Conservation (phyloP, 92 coral and sea anemone species). For the Phenganax marumi region DNA sequence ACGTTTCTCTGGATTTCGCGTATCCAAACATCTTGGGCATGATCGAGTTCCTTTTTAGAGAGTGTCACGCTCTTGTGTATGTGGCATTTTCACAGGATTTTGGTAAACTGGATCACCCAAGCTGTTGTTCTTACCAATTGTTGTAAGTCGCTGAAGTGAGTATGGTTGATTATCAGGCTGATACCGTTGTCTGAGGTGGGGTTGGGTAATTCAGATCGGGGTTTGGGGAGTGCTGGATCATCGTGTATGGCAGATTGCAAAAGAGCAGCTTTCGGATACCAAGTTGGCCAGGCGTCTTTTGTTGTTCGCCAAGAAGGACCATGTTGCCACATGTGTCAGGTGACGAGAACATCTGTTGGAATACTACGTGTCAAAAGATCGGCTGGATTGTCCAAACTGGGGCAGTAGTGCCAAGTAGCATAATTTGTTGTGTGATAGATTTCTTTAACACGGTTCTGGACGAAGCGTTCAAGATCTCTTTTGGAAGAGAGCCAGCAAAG, state of each 20-base stretch:
- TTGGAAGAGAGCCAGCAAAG: slow-evolving; percentile 16
- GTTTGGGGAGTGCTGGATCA: not conserved
- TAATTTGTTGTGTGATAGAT: not conserved
- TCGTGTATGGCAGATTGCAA: not conserved
- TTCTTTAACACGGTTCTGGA: slow-evolving; percentile 14
- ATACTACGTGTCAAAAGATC: not conserved
- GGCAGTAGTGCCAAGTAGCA: slow-evolving; percentile 28
- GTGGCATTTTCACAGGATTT: not conserved
- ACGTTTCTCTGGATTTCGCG: not conserved
- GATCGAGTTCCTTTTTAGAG: not conserved
- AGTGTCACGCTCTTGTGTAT: not conserved
- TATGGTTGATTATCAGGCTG: not conserved
- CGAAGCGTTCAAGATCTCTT: slow-evolving; percentile 10
- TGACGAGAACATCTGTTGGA: not conserved
- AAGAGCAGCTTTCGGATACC: slow-evolving; percentile 9
- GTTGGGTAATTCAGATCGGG: not conserved
- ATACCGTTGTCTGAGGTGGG: not conserved
- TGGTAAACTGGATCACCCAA: not conserved
- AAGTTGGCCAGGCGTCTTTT: not conserved
- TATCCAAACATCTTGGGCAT: not conserved
- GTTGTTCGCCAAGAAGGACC: slow-evolving; percentile 11
- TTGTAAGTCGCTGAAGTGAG: slow-evolving; percentile 14
- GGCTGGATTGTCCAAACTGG: slow-evolving; percentile 19
- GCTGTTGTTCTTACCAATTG: not conserved
- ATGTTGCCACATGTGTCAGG: not conserved